Evolutionary conservation across 2,797 vertebrate genomes (phyloP).

Genomic region (Rhodeus uyekii): DNA sequence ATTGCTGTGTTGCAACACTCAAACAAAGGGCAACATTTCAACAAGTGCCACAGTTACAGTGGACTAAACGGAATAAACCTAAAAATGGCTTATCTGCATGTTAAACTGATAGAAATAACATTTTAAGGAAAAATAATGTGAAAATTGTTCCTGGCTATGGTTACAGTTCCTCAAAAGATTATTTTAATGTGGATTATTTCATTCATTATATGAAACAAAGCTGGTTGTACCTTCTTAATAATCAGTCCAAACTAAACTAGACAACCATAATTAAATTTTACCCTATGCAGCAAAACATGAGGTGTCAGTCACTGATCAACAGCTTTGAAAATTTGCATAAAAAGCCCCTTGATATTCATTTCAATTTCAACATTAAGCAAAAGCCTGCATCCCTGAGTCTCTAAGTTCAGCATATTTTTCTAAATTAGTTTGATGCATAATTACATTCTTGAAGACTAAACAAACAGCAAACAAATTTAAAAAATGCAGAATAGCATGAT

Average conservation of each 20-base stretch:
- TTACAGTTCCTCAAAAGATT: conserved; percentile 8
- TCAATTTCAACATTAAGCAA: conserved; percentile 18
- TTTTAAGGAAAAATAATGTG: not conserved
- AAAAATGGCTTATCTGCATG: not conserved
- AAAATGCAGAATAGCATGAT: conserved; percentile 10
- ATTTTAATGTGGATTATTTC: conserved; percentile 23
- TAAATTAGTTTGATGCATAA: conserved; percentile 19
- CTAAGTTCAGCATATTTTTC: conserved; percentile 1
- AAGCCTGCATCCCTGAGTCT: not conserved
- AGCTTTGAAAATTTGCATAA: conserved; percentile 33
- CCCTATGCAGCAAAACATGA: not conserved
- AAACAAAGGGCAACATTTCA: not conserved
- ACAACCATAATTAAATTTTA: not conserved
- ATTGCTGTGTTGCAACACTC: not conserved
- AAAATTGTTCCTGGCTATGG: not conserved
- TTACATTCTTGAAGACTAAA: not conserved
- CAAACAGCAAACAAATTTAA: not conserved
- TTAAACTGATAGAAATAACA: not conserved
- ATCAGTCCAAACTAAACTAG: not conserved
- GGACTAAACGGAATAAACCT: not conserved
- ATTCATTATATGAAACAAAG: conserved; percentile 1
- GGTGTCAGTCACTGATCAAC: conserved; percentile 6
- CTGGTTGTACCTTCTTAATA: not conserved
- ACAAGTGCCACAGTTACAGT: not conserved
- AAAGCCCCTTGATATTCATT: conserved; percentile 23